These are phyloP conservation scores for Campoletis sonorensis DNA, from an alignment of 1,140 invertebrate genomes.

Conservation along the genomic window DNA sequence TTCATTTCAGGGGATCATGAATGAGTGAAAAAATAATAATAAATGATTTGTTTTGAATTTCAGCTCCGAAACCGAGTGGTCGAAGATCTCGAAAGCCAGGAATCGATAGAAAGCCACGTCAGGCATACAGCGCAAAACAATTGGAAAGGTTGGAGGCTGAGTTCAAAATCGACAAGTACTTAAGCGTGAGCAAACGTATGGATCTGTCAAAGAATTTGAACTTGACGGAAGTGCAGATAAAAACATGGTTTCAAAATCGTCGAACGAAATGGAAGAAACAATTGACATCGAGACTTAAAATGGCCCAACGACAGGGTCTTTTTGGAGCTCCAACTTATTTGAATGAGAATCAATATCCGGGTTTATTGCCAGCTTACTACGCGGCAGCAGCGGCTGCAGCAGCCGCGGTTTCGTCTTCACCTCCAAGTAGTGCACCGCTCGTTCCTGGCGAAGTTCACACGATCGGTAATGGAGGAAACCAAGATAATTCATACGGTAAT, in stretches of 20 bases:
- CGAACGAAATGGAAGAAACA: slow-evolving; percentile 98
- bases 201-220: slow-evolving; percentile 92
- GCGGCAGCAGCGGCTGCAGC: slow-evolving; percentile 56
- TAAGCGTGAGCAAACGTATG: slow-evolving; percentile 96
- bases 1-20: too few relatives aligned
- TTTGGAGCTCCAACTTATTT: slow-evolving; percentile 83
- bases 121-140: slow-evolving; percentile 96
- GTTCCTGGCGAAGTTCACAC: background rate
- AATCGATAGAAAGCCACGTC: slow-evolving; percentile 93
- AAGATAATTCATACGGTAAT: slow-evolving; percentile 3
- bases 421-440: background rate
- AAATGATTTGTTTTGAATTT: slow-evolving; percentile 58
- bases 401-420: slow-evolving; percentile 14
- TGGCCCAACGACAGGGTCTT: slow-evolving; percentile 89
- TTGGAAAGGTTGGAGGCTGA: slow-evolving; percentile 92
- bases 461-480: slow-evolving; percentile 2
- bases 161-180: slow-evolving; percentile 96
- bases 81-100: slow-evolving; percentile 89
- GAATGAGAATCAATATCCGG: slow-evolving; percentile 80
- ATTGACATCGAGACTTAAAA: slow-evolving; percentile 90
- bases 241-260: slow-evolving; percentile 98
- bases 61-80: slow-evolving; percentile 86
- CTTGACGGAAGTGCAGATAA: slow-evolving; percentile 97
- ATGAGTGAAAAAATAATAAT: background rate
- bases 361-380: slow-evolving; percentile 75